Evolutionary conservation across 2,888 invertebrate species (phyloP), one percentile per base, ranked within the genome.

Genomic region (Gastracanthus pulcherrimus): DNA sequence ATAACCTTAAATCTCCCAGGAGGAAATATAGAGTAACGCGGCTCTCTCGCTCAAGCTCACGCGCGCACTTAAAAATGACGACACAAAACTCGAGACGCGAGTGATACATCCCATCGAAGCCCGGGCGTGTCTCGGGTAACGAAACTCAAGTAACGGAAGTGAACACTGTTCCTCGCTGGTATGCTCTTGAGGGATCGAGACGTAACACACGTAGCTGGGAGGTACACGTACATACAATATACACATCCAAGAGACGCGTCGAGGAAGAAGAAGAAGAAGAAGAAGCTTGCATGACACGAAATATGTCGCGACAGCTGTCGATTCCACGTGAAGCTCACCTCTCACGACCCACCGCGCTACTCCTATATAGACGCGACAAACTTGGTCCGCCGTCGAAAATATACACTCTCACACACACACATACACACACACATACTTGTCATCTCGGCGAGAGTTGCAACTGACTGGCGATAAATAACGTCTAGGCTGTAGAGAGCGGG

Each of bases 251-350:
- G 26, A 36, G 67, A 64, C 66, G 55, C 23, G 41, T 19, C n/a
- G n/a, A n/a, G 69, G 41, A 78, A 45, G 55, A 38, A 74, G 64
- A 7, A 3, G 71, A 38, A 29, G 64, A 55, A 34, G 66, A 55
- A 29, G 66, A 36, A 41, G 66, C 55, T 23, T 23, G 55, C 45
- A 23, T 34, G 77, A 66, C 67, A 72, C 67, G 83, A 84, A 85
- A 84, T 85, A 86, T 84, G 87, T 84, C 85, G 85, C 86, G 89
- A 89, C 89, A 89, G 89, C 88, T 89, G 89, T 89, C 89, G 89
- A 89, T 89, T 89, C 85, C 84, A 85, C 86, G 85, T 85, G 84
- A 84, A 16, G 23, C 69, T 70, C 58, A 11, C 29, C 69, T 51
- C 38, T 19, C 45, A 7, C 74, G 9, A 19, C 23, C 31, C 41